phyloP scores from a whole-genome alignment of 2,113 vertebrate genomes.

The Edolisoma coerulescens region DNA sequence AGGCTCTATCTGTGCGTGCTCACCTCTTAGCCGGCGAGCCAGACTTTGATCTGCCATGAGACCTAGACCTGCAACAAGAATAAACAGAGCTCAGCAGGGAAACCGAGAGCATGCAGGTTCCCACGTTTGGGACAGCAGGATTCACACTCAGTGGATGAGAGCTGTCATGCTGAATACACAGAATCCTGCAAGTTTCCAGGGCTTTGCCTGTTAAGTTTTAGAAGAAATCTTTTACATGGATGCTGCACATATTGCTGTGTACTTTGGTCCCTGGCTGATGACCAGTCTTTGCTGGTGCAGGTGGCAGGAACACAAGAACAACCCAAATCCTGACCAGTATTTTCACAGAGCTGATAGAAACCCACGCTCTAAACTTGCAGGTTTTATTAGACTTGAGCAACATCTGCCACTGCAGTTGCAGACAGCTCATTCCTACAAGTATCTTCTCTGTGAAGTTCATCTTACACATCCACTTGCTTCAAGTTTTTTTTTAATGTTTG shows the following conservation, averaged over 20 bases:
- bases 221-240: neutral
- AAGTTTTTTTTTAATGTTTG: neutral
- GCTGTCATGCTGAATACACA: neutral
- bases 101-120: neutral
- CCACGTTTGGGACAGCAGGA: neutral
- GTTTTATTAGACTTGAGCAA: neutral
- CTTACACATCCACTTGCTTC: neutral
- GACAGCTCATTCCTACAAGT: neutral
- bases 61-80: conserved; percentile 36
- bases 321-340: neutral
- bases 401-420: neutral
- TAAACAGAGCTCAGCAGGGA: neutral
- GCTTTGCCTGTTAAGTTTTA: neutral
- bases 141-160: neutral
- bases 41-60: conserved; percentile 63
- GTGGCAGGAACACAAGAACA: neutral
- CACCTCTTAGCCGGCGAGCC: conserved; percentile 49
- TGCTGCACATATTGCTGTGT: neutral
- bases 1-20: neutral
- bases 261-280: neutral
- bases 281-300: neutral
- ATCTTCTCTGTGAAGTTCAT: neutral
- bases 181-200: neutral
- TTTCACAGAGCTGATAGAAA: neutral
- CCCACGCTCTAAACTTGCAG: neutral